phyloP scores from a whole-genome alignment of 2,888 invertebrate genomes.

The Polyploca ridens region DNA sequence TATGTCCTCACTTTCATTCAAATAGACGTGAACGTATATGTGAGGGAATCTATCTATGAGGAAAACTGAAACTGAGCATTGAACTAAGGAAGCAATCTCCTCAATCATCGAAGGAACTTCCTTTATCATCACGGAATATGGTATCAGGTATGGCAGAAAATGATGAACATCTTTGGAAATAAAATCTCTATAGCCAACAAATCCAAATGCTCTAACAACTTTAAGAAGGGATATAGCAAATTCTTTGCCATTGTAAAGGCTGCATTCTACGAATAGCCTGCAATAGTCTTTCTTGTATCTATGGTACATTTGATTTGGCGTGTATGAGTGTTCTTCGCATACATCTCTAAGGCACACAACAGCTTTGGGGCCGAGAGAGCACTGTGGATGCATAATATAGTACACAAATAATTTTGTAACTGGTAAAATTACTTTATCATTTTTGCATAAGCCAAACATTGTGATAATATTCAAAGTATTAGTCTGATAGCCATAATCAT shows the following conservation, averaged over 20 bases:
- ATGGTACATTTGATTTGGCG: constrained; percentile 85
- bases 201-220: constrained; percentile 88
- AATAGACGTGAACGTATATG: constrained; percentile 88
- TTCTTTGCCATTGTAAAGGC: constrained; percentile 83
- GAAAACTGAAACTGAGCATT: constrained; percentile 85
- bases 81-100: constrained; percentile 85
- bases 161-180: constrained; percentile 88
- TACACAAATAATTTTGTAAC: constrained; percentile 83
- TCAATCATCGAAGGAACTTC: constrained; percentile 85
- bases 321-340: constrained; percentile 80
- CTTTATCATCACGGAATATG: constrained; percentile 83
- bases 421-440: constrained; percentile 69
- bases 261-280: constrained; percentile 85
- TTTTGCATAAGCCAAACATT: constrained; percentile 71
- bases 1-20: constrained; percentile 85
- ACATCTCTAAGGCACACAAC: constrained; percentile 83
- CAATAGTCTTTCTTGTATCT: constrained; percentile 86
- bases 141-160: constrained; percentile 86
- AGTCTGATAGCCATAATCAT: constrained; percentile 81
- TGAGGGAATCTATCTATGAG: constrained; percentile 87
- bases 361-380: constrained; percentile 83
- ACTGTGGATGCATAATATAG: constrained; percentile 86
- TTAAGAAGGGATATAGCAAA: constrained; percentile 85
- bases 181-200: constrained; percentile 87
- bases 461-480: constrained; percentile 81